Evolutionary conservation across 2,888 invertebrate genomes (phyloP), one percentile per base, ranked within the genome.

Genomic region (Chaetogeoica ovagalla): DNA sequence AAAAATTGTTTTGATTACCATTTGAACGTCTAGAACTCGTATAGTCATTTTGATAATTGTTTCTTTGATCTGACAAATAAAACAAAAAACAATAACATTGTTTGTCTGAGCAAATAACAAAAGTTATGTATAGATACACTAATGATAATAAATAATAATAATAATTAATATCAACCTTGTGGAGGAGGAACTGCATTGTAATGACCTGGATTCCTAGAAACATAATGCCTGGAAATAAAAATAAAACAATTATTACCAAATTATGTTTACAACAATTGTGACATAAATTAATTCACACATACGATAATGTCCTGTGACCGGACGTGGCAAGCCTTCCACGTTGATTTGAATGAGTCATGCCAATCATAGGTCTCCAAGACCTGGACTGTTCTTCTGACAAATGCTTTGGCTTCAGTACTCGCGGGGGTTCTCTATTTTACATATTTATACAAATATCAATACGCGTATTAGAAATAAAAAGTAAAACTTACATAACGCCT

Each of bases 331-430:
- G 86, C 43, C 88, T 88, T 19, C 91, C 94, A 83, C 90, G 86
- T 82, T 91, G 90, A 83, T 88, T 88, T 2, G 91, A 88, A 9
- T 89, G 90, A 30, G 88, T 90, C 89, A 94, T 93, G 3, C 95
- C 95, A 83, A 93, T 91, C 85, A 90, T 90, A 9, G 95, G 94
- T 79, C 91, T 88, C 90, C 92, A 94, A 85, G 92, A 91, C 85
- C 91, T 89, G 84, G 90, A 90, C 83, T 91, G 89, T 84, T 89
- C 88, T n/a, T 88, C 88, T 5, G 87, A 86, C 82, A 93, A 89
- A 86, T 94, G 91, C 59, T 91, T 91, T 0, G 95, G 94, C 85
- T 94, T 94, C 79, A 97, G 88, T 13, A 94, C 92, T 82, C 89
- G 87, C 0, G 90, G 89, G 2, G 97, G 94, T 83, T 93, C 91